Evolutionary conservation across 2,888 invertebrate species (phyloP), one percentile per base, ranked within the genome.

Genomic region (Coenonympha arcania): DNA sequence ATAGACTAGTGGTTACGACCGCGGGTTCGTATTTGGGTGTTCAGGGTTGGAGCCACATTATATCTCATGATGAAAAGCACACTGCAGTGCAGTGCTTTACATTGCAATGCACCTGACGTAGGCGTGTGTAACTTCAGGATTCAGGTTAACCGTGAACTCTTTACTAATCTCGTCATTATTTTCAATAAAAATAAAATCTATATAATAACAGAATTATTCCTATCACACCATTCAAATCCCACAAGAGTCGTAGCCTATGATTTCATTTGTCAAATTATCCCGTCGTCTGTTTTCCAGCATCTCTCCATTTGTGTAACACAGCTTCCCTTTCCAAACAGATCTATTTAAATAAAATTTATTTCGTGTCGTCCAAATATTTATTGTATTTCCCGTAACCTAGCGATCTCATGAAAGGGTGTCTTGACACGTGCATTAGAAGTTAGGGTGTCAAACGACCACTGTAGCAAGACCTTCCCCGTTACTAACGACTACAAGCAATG

Each of bases 331-430:
- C 48, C 15, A 43, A 50, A 50, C 44, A 48, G 37, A 44, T 56
- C 48, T 42, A 50, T 54, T 52, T 55, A 53, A 50, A 51, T 34
- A 66, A 70, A 60, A 72, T 68, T 68, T 61, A 63, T 65, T 65
- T 68, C 63, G 68, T 73, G 71, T 77, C 68, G 67, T 73, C 73
- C 73, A 81, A 84, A 85, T 82, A 83, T 84, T 81, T 82, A 76
- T 81, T 71, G 71, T 71, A 61, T 66, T 68, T 63, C 64, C 61
- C 63, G 60, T 58, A 68, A 68, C 65, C 62, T 63, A 62, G 59
- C 56, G 57, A 58, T 66, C 68, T 66, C 62, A n/a, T 63, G 61
- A 74, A 81, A 79, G 82, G 81, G 81, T 77, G 73, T 60, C 53
- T 49, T 60, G 76, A 65, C 83, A 81, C 83, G 83, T 82, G 84